Evolutionary conservation across 2,113 vertebrate genomes (phyloP).

Genomic region (Acanthisitta chloris): DNA sequence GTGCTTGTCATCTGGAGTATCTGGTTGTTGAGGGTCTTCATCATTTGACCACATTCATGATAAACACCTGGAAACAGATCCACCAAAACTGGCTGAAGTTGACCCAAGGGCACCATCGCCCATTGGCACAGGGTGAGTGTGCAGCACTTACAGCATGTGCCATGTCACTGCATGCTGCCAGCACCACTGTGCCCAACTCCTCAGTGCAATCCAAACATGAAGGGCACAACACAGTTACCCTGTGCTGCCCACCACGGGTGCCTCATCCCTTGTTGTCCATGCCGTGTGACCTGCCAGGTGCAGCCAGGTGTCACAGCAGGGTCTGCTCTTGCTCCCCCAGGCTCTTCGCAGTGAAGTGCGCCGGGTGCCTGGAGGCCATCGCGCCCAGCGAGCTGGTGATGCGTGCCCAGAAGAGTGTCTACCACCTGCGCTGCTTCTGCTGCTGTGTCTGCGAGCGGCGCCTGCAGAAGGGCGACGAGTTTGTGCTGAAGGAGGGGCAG

Average conservation of each 20-base stretch:
- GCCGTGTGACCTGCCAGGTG: accelerated
- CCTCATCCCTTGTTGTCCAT: accelerated
- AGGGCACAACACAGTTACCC: accelerated
- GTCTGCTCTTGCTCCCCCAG: constrained; percentile 66
- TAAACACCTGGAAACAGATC: background rate
- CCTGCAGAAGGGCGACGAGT: constrained; percentile 93
- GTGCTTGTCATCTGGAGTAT: background rate
- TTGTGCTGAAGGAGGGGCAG: constrained; percentile 90
- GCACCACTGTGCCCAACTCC: background rate
- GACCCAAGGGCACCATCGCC: background rate
- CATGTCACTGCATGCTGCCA: accelerated
- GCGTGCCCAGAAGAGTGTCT: constrained; percentile 88
- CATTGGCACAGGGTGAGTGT: background rate
- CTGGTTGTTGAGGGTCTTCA: accelerated
- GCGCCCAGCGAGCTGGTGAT: constrained; percentile 92
- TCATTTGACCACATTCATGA: background rate
- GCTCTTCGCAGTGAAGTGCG: constrained; percentile 88
- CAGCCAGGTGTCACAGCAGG: background rate
- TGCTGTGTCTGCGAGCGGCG: constrained; percentile 90
- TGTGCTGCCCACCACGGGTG: accelerated
- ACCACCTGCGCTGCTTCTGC: constrained; percentile 95
- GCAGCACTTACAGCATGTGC: background rate
- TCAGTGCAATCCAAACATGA: accelerated
- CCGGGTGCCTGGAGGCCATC: constrained; percentile 84
- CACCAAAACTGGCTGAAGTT: background rate